Percentiles rank a stretch among this genome's conserved stretches.
Evolutionary conservation across 2,113 vertebrate species (phyloP).

Genomic region (Meriones unguiculatus): DNA sequence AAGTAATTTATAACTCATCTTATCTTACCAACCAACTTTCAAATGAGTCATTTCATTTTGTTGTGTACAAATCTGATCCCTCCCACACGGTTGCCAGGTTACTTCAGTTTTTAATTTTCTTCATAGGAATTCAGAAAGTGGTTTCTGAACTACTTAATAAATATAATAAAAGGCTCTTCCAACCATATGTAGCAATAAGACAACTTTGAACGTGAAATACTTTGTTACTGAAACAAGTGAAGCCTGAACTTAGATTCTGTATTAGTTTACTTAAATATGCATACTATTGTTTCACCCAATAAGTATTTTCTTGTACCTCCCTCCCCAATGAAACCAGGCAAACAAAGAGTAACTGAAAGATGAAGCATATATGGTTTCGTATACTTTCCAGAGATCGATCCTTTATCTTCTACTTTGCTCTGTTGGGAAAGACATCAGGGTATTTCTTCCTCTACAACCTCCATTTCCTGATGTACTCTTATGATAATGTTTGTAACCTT

Average conservation of each 20-base stretch:
- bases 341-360: not conserved
- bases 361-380: not conserved
- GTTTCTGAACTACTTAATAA: slow-evolving; percentile 29
- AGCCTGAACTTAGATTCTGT: not conserved
- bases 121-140: slow-evolving; percentile 34
- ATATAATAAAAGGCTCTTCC: not conserved
- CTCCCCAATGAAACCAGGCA: not conserved
- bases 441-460: not conserved
- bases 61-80: not conserved
- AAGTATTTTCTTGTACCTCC: not conserved
- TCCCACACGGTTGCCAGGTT: not conserved
- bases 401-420: not conserved
- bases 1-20: slow-evolving; percentile 35
- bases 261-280: slow-evolving; percentile 25
- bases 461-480: not conserved
- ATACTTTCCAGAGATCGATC: not conserved
- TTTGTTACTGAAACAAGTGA: not conserved
- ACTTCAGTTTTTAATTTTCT: slow-evolving; percentile 39
- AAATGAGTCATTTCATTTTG: slow-evolving; percentile 32
- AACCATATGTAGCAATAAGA: slow-evolving; percentile 20
- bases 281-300: not conserved
- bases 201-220: slow-evolving; percentile 5
- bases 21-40: slow-evolving; percentile 20
- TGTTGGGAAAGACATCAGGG: not conserved
- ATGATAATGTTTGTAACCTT: not conserved